These are phyloP conservation scores for Panonychus citri DNA, from an alignment of 1,140 invertebrate species.

Conservation along the genomic window DNA sequence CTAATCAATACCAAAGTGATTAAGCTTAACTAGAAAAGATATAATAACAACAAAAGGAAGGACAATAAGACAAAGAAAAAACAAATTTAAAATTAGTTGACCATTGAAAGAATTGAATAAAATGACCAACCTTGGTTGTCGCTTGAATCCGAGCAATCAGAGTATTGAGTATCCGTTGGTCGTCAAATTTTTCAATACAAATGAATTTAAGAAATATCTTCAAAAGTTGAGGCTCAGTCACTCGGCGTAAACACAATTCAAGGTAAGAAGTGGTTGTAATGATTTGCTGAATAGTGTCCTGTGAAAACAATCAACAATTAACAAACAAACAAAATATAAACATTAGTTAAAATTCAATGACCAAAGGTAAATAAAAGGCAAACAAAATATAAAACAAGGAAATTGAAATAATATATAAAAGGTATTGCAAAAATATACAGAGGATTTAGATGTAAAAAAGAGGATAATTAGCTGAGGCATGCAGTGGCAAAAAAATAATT, in stretches of 20 bases:
- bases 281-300: slow-evolving; percentile 51
- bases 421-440: neutral
- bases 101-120: neutral
- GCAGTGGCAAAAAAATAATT: neutral
- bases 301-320: slow-evolving; percentile 13
- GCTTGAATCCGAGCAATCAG: slow-evolving; percentile 47
- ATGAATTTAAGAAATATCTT: slow-evolving; percentile 61
- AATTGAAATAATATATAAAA: neutral
- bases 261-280: slow-evolving; percentile 74
- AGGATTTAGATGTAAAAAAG: neutral
- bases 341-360: neutral
- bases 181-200: slow-evolving; percentile 59
- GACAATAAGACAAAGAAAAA: neutral
- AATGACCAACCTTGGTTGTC: slow-evolving; percentile 34
- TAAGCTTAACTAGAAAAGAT: slow-evolving; percentile 47
- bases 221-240: slow-evolving; percentile 58
- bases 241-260: slow-evolving; percentile 60
- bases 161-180: slow-evolving; percentile 44
- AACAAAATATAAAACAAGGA: neutral
- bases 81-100: neutral
- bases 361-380: neutral
- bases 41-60: neutral
- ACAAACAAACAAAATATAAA: neutral
- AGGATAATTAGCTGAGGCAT: neutral
- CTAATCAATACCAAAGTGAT: slow-evolving; percentile 73